Percentiles rank a stretch among this genome's conserved stretches.
Conservation (phyloP, 2,888 invertebrate species). For the Teinopalpus imperialis region DNA sequence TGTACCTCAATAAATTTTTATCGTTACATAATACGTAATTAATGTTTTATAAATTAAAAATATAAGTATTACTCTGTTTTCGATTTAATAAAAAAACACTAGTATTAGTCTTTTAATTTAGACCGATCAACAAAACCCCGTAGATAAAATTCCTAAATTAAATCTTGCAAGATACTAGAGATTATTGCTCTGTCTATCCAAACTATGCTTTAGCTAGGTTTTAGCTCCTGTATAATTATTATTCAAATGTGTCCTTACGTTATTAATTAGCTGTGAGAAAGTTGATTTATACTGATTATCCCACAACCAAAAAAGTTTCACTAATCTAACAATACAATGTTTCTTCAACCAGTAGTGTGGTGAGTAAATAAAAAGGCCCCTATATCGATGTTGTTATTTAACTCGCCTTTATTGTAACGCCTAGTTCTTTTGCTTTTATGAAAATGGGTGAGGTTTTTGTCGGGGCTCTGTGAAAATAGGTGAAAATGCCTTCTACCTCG, state of each 20-base stretch:
- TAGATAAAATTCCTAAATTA: no score
- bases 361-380: slow-evolving; percentile 41
- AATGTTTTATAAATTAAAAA: no score
- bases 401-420: slow-evolving; percentile 48
- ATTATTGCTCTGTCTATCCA: no score
- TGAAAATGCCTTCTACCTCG: slow-evolving; percentile 59
- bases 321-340: slow-evolving; percentile 30
- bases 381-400: slow-evolving; percentile 52
- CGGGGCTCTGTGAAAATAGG: slow-evolving; percentile 61
- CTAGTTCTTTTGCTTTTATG: slow-evolving; percentile 49
- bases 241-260: slow-evolving; percentile 17
- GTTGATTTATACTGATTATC: slow-evolving; percentile 27
- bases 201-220: no score
- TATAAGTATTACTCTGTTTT: neutral
- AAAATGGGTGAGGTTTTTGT: slow-evolving; percentile 63
- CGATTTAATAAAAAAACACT: no score
- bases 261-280: slow-evolving; percentile 24
- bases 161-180: no score
- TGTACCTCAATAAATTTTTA: no score
- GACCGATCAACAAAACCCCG: no score
- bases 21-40: no score
- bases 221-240: no score
- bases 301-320: slow-evolving; percentile 20
- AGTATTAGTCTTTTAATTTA: no score
- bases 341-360: slow-evolving; percentile 40